Evolutionary conservation across 1,140 invertebrate species (phyloP).

Genomic region (Zophobas atratus): DNA sequence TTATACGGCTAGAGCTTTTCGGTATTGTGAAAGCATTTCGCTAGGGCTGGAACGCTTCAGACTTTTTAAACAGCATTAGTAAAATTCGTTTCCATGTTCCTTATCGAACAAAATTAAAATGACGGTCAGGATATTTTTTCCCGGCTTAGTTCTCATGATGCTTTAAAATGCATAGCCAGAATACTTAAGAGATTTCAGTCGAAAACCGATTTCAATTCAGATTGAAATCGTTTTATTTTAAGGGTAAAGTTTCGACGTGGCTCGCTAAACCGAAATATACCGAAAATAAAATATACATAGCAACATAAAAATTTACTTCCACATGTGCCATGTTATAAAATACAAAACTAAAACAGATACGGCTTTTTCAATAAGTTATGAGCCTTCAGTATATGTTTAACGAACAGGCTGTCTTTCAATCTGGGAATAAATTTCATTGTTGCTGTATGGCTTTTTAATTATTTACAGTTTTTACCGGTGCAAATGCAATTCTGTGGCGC

Average conservation of each 20-base stretch:
- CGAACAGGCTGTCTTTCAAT: background rate
- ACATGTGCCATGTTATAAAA: conserved; percentile 12
- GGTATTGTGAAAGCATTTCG: background rate
- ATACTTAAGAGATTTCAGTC: conserved; percentile 32
- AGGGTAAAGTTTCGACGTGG: conserved; percentile 28
- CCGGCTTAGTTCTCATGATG: conserved; percentile 27
- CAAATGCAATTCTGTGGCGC: conserved; percentile 14
- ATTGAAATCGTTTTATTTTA: conserved; percentile 41
- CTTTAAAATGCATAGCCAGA: conserved; percentile 37
- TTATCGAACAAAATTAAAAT: conserved; percentile 20
- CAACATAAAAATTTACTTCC: conserved; percentile 30
- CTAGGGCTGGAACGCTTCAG: background rate
- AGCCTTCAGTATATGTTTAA: background rate
- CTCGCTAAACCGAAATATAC: conserved; percentile 29
- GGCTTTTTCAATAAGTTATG: conserved; percentile 14
- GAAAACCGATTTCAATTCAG: conserved; percentile 40
- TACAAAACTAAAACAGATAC: background rate
- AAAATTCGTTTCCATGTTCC: background rate
- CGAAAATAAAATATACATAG: conserved; percentile 34
- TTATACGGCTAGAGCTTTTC: background rate
- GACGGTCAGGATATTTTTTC: conserved; percentile 31
- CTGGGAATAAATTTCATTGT: background rate
- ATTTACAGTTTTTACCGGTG: background rate
- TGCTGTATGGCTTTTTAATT: conserved; percentile 3
- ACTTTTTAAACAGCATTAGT: background rate